Conservation (phyloP, 2,888 invertebrate genomes). For the Heliconius erato region DNA sequence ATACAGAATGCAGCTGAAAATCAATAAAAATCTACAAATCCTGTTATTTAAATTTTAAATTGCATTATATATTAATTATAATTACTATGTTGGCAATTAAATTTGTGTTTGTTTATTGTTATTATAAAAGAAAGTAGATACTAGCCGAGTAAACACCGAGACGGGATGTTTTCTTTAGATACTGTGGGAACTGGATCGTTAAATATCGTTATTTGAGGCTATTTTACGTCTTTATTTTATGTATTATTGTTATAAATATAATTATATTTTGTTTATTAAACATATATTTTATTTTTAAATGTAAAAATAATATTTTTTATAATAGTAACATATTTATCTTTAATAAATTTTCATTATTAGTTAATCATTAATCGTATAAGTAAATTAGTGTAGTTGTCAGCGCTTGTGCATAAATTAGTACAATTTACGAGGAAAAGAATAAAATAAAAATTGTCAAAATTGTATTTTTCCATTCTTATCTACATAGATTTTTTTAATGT, state of each 20-base stretch:
- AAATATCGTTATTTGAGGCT: slow-evolving; percentile 48
- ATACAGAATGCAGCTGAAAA: too few relatives aligned
- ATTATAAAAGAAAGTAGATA: slow-evolving; percentile 32
- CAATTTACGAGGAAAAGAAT: not conserved
- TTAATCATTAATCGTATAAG: not conserved
- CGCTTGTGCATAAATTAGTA: not conserved
- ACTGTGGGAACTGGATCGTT: slow-evolving; percentile 57
- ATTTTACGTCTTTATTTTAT: not conserved
- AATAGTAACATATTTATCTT: too few relatives aligned
- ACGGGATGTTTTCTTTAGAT: slow-evolving; percentile 67
- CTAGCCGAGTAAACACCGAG: slow-evolving; percentile 32
- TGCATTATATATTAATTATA: too few relatives aligned
- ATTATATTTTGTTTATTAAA: not conserved
- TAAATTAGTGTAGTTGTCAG: not conserved
- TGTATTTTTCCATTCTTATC: not conserved
- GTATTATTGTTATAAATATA: not conserved
- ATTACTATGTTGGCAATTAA: not conserved
- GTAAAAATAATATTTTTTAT: too few relatives aligned
- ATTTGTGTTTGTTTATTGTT: slow-evolving; percentile 10
- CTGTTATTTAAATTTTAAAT: too few relatives aligned
- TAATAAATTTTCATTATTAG: not conserved
- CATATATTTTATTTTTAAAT: too few relatives aligned
- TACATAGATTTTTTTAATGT: not conserved
- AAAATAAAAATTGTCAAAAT: not conserved
- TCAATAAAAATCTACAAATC: too few relatives aligned